Base-by-base conservation (phyloP, 2,797 vertebrate species). In the Scolopax bukidnonensis region DNA sequence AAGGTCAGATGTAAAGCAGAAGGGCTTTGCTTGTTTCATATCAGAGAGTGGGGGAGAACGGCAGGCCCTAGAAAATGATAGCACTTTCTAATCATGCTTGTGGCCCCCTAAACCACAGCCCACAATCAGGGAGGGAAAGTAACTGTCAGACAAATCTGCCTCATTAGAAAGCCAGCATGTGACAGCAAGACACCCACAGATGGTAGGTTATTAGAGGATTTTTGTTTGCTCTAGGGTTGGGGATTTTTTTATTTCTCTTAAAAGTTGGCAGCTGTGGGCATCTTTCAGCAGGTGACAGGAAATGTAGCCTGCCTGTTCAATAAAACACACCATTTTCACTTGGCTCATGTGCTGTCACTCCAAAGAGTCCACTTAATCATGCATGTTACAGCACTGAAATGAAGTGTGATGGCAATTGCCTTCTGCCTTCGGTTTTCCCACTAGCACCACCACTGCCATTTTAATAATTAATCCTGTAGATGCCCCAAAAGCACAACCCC, bases 1-100 rank as follows among this genome's bases (percentile, higher is more conserved):
- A 96, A 87, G 84, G 76, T 96, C 81, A 90, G 94, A 96, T 89
- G 65, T 79, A 96, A 97, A 95, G 76, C 94, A 97, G 95, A 96
- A 90, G 24, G 38, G 54, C 56, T 89, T 85, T 89, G 41, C 69
- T 93, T 69, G 10, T 65, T 95, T 95, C 78, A 21, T 97, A 95
- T 96, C 87, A 88, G 83, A 96, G 40, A 2, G 8, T 10, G 38
- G 17, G 27, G 75, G 28, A 87, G 60, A 81, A 77, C 3, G 24
- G 16, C 80, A 71, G 30, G 51, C 40, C 47, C 50, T 80, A 89
- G 65, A 85, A 93, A 91, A 84, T 78, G 3, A 9, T 79, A 87
- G 74, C 70, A 89, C 57, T 69, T 94, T 91, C 74, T 92, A 95
- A 93, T 95, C 33, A 0, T 81, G 36, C 61, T 94, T 2, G 4